phyloP scores from a whole-genome alignment of 2,888 invertebrate species.

The Limnephilus marmoratus region DNA sequence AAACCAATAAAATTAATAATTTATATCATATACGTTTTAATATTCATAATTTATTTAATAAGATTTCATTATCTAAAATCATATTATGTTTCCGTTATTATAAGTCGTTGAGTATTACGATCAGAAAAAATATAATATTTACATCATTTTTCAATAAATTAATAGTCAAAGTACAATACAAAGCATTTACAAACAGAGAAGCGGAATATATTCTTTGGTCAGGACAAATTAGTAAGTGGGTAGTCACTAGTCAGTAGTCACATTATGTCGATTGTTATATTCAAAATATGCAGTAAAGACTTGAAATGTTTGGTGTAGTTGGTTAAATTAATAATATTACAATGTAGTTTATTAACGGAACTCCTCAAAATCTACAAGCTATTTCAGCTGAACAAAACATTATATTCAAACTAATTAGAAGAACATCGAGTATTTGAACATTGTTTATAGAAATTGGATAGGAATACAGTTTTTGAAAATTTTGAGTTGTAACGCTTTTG shows the following conservation, averaged over 20 bases:
- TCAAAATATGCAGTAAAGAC: too few relatives aligned
- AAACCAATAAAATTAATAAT: neutral
- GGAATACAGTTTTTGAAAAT: too few relatives aligned
- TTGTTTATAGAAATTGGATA: too few relatives aligned
- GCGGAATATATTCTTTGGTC: constrained; percentile 42
- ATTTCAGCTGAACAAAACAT: too few relatives aligned
- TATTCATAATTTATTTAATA: neutral
- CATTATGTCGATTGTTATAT: neutral
- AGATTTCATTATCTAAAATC: neutral
- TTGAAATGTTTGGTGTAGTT: too few relatives aligned
- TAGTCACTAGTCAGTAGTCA: neutral
- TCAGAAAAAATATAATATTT: constrained; percentile 16
- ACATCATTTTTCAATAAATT: constrained; percentile 19
- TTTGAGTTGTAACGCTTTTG: neutral
- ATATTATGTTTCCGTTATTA: neutral
- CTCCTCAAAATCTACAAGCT: too few relatives aligned
- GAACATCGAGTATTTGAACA: too few relatives aligned
- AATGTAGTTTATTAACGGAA: too few relatives aligned
- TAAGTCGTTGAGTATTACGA: constrained; percentile 16
- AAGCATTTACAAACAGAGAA: neutral
- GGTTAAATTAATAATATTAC: too few relatives aligned
- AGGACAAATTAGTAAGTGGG: neutral
- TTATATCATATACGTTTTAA: neutral
- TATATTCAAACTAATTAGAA: too few relatives aligned
- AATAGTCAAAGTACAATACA: constrained; percentile 12